phyloP scores from a whole-genome alignment of 2,888 invertebrate species.

The Glaucopsyche alexis region DNA sequence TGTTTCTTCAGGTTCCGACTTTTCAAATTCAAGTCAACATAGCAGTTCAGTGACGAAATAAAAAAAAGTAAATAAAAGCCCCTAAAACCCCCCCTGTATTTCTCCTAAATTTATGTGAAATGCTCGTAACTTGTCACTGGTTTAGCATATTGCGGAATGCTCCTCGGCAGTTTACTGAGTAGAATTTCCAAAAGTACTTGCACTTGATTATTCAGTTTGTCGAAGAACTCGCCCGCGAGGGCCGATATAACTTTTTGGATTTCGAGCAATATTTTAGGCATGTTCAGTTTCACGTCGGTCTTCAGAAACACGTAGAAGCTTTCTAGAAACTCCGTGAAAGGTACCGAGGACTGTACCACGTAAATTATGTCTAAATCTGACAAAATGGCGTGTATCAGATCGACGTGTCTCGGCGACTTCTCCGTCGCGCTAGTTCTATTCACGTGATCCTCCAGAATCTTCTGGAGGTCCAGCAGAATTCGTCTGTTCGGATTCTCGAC shows the following conservation, averaged over 20 bases:
- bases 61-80: no score
- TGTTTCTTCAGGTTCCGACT: no score
- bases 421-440: conserved; percentile 36
- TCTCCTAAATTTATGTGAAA: background rate
- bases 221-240: background rate
- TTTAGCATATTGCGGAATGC: background rate
- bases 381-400: conserved; percentile 53
- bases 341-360: conserved; percentile 46
- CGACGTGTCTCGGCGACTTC: conserved; percentile 41
- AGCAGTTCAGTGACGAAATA: no score
- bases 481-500: conserved; percentile 45
- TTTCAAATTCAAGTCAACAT: no score
- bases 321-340: conserved; percentile 51
- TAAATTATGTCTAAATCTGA: conserved; percentile 64
- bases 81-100: background rate
- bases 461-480: conserved; percentile 50
- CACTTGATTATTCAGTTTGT: background rate
- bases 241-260: conserved; percentile 1
- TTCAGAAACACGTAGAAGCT: background rate
- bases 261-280: background rate
- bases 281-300: background rate
- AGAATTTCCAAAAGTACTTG: background rate
- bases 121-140: background rate
- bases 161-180: background rate
- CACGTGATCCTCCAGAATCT: conserved; percentile 49